Evolutionary conservation across 2,888 invertebrate genomes (phyloP).

Genomic region (Hydraecia micacea): DNA sequence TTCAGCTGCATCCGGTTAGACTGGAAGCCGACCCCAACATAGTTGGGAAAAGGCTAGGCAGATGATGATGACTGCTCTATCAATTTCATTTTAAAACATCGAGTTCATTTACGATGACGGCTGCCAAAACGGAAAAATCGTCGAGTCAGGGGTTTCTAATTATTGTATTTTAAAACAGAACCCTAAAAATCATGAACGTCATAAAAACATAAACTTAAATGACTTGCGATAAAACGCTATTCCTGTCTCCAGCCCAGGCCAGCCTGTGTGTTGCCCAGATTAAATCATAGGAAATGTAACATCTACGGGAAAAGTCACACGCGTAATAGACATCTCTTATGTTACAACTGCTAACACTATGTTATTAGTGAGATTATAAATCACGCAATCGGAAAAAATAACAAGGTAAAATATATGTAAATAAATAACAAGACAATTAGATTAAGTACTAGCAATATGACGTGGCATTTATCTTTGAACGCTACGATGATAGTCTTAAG

Average conservation of each 20-base stretch:
- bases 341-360: conserved; percentile 1
- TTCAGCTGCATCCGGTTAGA: no score
- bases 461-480: conserved; percentile 16
- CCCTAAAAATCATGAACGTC: not conserved
- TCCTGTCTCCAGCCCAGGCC: not conserved
- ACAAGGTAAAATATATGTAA: not conserved
- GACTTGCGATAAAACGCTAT: not conserved
- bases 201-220: not conserved
- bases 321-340: not conserved
- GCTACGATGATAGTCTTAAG: not conserved
- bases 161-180: not conserved
- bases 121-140: not conserved
- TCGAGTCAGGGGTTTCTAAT: not conserved
- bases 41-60: no score
- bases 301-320: conserved; percentile 24
- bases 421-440: conserved; percentile 32
- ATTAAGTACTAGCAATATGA: conserved; percentile 21
- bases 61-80: no score
- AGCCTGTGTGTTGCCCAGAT: not conserved
- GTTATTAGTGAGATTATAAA: conserved; percentile 14
- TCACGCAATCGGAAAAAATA: conserved; percentile 43
- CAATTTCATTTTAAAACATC: not conserved
- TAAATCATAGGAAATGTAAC: not conserved
- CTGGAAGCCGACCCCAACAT: no score
- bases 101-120: not conserved